Evolutionary conservation across 2,797 vertebrate species (phyloP).

Genomic region (Sphaeramia orbicularis): DNA sequence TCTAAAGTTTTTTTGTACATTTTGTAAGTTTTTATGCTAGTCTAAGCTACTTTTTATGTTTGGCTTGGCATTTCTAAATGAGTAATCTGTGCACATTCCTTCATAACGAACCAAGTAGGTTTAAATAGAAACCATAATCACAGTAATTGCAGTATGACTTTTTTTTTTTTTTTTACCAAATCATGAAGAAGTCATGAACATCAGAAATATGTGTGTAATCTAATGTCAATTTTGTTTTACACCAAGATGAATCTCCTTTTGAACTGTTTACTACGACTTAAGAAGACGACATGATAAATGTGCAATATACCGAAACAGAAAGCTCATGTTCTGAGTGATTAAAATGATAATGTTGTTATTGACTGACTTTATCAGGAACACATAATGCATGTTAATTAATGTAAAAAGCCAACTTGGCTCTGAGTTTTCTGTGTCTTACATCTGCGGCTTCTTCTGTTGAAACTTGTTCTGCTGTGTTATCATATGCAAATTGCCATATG

Average conservation of each 20-base stretch:
- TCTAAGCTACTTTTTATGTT: too few relatives aligned
- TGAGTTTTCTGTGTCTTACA: slow-evolving; percentile 16
- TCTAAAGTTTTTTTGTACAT: too few relatives aligned
- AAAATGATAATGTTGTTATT: slow-evolving; percentile 2
- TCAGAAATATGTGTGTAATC: slow-evolving; percentile 14
- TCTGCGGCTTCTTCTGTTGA: slow-evolving; percentile 38
- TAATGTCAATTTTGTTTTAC: slow-evolving; percentile 6
- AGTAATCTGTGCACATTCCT: too few relatives aligned
- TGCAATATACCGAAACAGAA: neutral
- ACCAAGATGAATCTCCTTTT: neutral
- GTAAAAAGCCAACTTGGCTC: slow-evolving; percentile 11
- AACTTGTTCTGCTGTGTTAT: slow-evolving; percentile 59
- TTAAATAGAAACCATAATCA: neutral
- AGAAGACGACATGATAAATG: slow-evolving; percentile 7
- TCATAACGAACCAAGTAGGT: too few relatives aligned
- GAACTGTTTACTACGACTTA: neutral
- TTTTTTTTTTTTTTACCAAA: slow-evolving; percentile 18
- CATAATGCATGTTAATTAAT: slow-evolving; percentile 27
- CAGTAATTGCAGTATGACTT: neutral
- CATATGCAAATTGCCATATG: slow-evolving; percentile 60
- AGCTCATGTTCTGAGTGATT: neutral
- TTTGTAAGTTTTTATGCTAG: too few relatives aligned
- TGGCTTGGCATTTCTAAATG: too few relatives aligned
- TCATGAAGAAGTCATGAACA: neutral
- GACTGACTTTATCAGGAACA: neutral